Evolutionary conservation across 2,113 vertebrate genomes (phyloP).

Genomic region (Rousettus leschenaultii): DNA sequence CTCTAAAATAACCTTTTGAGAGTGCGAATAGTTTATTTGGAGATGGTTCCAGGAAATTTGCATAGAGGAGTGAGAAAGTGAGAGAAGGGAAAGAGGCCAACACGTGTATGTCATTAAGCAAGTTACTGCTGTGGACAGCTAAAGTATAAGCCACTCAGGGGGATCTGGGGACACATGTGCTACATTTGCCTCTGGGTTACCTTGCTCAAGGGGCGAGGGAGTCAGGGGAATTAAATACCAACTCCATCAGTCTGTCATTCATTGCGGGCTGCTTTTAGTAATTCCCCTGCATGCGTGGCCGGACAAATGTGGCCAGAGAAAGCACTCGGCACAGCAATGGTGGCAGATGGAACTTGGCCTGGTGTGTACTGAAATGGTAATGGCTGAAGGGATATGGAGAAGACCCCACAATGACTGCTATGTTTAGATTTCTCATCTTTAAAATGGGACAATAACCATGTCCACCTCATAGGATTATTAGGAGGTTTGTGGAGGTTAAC

Average conservation of each 20-base stretch:
- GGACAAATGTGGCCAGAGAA: background rate
- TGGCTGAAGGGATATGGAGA: background rate
- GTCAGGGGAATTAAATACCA: background rate
- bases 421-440: background rate
- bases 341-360: background rate
- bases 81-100: background rate
- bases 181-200: background rate
- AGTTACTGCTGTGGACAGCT: background rate
- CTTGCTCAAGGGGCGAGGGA: background rate
- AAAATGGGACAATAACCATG: background rate
- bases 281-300: background rate
- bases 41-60: background rate
- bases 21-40: background rate
- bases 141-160: background rate
- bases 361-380: fast-evolving
- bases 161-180: fast-evolving
- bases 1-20: background rate
- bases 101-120: background rate
- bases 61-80: too few relatives aligned
- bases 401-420: background rate
- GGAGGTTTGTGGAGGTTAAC: background rate
- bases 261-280: background rate
- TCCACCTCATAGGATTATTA: background rate
- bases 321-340: background rate
- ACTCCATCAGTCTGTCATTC: fast-evolving